Percentiles rank a stretch among this genome's conserved stretches.
Conservation (phyloP, 1,140 invertebrate species). For the Drosophila grimshawi region DNA sequence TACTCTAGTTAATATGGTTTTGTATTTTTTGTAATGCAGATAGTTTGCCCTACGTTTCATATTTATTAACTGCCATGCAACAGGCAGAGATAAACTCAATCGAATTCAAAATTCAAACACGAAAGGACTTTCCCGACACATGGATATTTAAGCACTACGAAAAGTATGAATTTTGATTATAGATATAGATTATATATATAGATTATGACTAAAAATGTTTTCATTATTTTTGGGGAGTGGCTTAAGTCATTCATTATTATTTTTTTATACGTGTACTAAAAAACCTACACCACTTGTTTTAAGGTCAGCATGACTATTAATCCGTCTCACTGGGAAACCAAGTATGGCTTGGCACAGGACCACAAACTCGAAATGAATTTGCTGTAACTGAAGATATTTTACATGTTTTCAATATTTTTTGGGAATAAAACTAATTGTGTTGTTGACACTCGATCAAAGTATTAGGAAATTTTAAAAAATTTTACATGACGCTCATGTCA, state of each 20-base stretch:
- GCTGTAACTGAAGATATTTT: constrained; percentile 33
- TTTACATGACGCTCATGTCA: background rate
- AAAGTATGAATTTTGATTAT: constrained; percentile 40
- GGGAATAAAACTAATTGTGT: constrained; percentile 14
- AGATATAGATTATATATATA: background rate
- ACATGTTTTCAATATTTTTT: constrained; percentile 1
- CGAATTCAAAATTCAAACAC: constrained; percentile 22
- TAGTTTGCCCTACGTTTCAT: constrained; percentile 3
- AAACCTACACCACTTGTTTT: background rate
- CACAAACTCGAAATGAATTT: constrained; percentile 58
- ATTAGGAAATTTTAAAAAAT: background rate
- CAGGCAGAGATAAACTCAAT: background rate
- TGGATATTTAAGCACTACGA: constrained; percentile 52
- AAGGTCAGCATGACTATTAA: background rate
- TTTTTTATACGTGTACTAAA: constrained; percentile 11
- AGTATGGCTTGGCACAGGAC: background rate
- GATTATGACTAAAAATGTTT: background rate
- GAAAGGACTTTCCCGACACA: constrained; percentile 53
- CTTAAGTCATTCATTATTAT: background rate
- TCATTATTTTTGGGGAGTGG: background rate
- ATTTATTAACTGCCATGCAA: background rate
- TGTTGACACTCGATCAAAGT: background rate
- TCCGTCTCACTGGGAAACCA: too few relatives aligned
- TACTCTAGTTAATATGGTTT: background rate
- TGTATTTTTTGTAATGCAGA: constrained; percentile 16